Base-by-base conservation (phyloP, 2,888 invertebrate species). In the Lasius platythorax region DNA sequence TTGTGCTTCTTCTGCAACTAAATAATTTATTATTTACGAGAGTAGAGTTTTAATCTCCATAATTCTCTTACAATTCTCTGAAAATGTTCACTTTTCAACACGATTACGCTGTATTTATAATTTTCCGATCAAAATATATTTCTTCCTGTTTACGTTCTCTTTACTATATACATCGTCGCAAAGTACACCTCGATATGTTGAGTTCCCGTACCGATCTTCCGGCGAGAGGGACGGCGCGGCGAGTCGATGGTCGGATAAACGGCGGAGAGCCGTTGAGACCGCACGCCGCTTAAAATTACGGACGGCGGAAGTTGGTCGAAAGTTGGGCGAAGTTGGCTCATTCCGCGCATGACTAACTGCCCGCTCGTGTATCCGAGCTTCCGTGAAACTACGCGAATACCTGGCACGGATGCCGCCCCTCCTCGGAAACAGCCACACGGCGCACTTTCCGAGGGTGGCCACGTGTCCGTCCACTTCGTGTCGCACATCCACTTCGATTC, bases 281-380 rank as follows among this genome's bases (percentile, higher is more conserved):
- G 68, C 82, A 79, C 82, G 68, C 70, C 82, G 84, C 70, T 72
- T 82, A 81, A 68, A 70, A 84, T 84, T 84, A 82, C 82, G 70
- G 70, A 66, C 81, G 33, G 64, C 82, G 37, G 82, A 79, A 81
- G 81, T 76, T 83, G 78, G 64, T 18, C 50, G 81, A 64, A 82
- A 84, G 68, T 84, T 84, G 64, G 66, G 23, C 72, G 33, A 84
- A 84, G 82, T 84, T 82, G 70, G 68, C 84, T 84, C 84, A 82
- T 84, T 84, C 82, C 81, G 82, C 84, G 84, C 84, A 84, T 84
- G 84, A 84, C 84, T 82, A 84, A 84, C 82, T 63, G 84, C 82
- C 56, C 70, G 82, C 79, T 67, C 67, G 67, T 68, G 82, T 79
- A 83, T 46, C 82, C 79, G 66, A 67, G 82, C 53, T 82, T 64